These are phyloP conservation scores for Tanypteryx hageni DNA, from an alignment of 2,888 invertebrate species.

Conservation along the genomic window DNA sequence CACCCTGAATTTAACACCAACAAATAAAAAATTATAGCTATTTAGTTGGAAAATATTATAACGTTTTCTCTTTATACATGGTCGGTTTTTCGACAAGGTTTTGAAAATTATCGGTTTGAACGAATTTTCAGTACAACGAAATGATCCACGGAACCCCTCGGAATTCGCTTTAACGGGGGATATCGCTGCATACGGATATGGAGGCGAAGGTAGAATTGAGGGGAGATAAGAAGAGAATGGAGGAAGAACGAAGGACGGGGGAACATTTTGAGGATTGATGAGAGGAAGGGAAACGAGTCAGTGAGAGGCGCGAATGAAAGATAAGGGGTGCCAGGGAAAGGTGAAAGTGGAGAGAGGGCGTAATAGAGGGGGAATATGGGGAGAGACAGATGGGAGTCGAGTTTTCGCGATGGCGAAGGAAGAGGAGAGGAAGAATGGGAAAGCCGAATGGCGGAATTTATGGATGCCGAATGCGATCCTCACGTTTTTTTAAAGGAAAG, in stretches of 20 bases:
- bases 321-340: not conserved
- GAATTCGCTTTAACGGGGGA: not conserved
- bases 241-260: not conserved
- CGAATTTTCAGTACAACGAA: no score
- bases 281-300: not conserved
- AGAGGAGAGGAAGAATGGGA: not conserved
- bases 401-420: not conserved
- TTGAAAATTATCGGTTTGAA: no score
- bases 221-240: not conserved
- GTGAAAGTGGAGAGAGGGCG: not conserved
- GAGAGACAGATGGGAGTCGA: not conserved
- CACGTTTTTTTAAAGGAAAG: not conserved
- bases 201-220: not conserved
- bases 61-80: no score
- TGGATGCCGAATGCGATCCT: not conserved
- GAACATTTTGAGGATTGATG: not conserved
- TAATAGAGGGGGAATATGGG: not conserved
- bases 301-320: not conserved
- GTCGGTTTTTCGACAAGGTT: no score
- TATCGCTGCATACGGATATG: not conserved
- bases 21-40: no score
- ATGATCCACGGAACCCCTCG: not conserved
- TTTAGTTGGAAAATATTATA: no score
- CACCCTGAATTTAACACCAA: no score
- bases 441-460: conserved; percentile 8